phyloP scores from a whole-genome alignment of 2,113 vertebrate genomes.

The Regulus satrapa region DNA sequence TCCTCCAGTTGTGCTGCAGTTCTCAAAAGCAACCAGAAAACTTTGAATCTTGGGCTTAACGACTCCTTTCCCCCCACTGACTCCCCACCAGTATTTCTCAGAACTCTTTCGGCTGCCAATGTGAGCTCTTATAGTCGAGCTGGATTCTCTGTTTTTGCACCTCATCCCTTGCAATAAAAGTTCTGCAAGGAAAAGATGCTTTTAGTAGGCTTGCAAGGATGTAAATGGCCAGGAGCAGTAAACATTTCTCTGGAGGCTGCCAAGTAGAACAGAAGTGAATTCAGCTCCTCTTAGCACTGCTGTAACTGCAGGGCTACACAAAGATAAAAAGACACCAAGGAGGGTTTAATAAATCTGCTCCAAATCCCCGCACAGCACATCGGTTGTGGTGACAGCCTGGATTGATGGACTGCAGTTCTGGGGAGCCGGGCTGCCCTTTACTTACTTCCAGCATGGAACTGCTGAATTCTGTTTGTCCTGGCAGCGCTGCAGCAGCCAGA shows the following conservation, averaged over 20 bases:
- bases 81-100: background rate
- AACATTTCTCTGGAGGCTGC: conserved; percentile 11
- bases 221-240: background rate
- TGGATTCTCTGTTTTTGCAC: background rate
- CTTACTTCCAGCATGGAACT: background rate
- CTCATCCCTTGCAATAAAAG: background rate
- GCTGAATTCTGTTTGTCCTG: background rate
- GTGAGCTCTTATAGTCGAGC: background rate
- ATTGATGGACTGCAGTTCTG: background rate
- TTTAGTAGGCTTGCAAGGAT: background rate
- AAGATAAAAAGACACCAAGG: background rate
- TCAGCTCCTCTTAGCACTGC: background rate
- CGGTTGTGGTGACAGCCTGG: background rate
- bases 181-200: background rate
- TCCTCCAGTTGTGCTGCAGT: background rate
- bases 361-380: background rate
- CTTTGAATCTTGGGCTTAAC: background rate
- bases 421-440: background rate
- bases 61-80: background rate
- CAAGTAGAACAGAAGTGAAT: background rate
- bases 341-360: background rate
- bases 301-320: background rate
- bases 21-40: background rate
- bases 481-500: background rate
- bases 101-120: background rate